Percentiles rank a stretch among this genome's conserved stretches.
phyloP scores from a whole-genome alignment of 2,888 invertebrate genomes.

The Sarcophaga subvicina region DNA sequence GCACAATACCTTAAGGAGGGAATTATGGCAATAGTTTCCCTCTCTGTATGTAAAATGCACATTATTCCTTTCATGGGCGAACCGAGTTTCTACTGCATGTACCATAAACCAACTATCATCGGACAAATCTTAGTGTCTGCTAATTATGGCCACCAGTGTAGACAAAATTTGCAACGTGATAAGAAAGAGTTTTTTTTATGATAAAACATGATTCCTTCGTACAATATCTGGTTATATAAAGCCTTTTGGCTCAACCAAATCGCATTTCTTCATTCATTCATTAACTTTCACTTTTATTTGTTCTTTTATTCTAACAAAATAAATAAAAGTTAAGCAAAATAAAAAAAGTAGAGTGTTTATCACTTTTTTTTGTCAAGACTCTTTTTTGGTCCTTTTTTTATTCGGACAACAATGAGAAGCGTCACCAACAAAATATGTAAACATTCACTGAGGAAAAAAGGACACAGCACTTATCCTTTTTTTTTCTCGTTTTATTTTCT shows the following conservation, averaged over 20 bases:
- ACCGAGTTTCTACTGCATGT: no score
- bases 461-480: slow-evolving; percentile 57
- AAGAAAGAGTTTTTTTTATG: no score
- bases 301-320: slow-evolving; percentile 26
- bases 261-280: background rate
- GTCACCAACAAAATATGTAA: background rate
- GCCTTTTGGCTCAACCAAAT: background rate
- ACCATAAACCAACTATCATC: no score
- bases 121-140: no score
- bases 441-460: slow-evolving; percentile 12
- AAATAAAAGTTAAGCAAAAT: slow-evolving; percentile 40
- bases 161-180: no score
- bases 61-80: no score
- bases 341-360: slow-evolving; percentile 47
- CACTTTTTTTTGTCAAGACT: background rate
- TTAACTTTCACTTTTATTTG: slow-evolving; percentile 65
- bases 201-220: no score
- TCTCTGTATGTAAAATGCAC: no score
- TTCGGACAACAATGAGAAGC: background rate
- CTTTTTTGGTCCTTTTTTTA: background rate
- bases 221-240: background rate
- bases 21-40: no score
- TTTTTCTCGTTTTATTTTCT: slow-evolving; percentile 14
- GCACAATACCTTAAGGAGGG: no score
- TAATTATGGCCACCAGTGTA: no score